Percentiles rank a stretch among this genome's conserved stretches.
These are phyloP conservation scores for Albula goreensis DNA, from an alignment of 2,113 vertebrate species.

Conservation along the genomic window DNA sequence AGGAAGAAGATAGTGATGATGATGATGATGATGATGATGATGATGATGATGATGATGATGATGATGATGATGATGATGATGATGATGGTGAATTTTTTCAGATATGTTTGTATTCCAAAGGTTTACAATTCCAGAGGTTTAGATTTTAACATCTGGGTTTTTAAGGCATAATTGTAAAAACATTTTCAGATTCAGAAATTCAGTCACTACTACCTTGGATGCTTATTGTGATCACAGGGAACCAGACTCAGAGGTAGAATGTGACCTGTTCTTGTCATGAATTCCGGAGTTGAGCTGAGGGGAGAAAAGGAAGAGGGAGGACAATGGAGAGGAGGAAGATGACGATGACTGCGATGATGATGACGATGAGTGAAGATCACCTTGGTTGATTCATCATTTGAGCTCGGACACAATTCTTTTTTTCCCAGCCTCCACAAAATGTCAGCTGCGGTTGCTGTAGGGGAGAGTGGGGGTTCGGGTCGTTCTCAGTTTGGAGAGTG, in stretches of 20 bases:
- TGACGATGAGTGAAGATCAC: not conserved
- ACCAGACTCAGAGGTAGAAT: not conserved
- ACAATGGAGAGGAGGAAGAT: not conserved
- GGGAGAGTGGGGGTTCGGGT: not conserved
- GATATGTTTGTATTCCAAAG: not conserved
- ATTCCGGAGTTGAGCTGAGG: not conserved
- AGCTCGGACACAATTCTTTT: not conserved
- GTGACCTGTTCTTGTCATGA: not conserved
- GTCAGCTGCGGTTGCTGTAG: not conserved
- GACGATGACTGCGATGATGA: not conserved
- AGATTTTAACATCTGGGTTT: not conserved
- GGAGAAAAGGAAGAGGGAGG: conserved; percentile 3
- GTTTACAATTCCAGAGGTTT: too few species aligned
- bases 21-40: not conserved
- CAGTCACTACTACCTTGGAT: not conserved
- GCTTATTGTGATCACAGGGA: not conserved
- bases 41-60: not conserved
- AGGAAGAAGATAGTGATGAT: not conserved
- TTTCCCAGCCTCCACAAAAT: not conserved
- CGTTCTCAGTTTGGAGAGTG: not conserved
- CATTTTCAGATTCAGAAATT: not conserved
- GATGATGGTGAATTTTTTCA: not conserved
- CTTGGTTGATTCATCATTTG: not conserved
- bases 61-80: not conserved
- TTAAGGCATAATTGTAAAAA: not conserved